Conservation (phyloP, 2,888 invertebrate genomes). For the Rhodophaea formosa region DNA sequence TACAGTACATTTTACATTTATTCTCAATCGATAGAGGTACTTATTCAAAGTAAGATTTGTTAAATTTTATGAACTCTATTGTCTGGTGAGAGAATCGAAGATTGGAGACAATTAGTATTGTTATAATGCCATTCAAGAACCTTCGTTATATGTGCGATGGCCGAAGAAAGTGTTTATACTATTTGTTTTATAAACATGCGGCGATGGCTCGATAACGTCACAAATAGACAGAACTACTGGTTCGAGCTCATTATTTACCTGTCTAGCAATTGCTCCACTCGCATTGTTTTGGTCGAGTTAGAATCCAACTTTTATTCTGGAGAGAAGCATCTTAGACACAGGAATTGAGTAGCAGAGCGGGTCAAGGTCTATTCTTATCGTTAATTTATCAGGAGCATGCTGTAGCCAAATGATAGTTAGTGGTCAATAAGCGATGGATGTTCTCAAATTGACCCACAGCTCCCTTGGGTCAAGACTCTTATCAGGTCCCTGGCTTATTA, state of each 20-base stretch:
- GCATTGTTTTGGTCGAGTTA: background rate
- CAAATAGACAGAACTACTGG: conserved; percentile 42
- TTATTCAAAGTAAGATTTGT: background rate
- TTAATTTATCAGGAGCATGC: conserved; percentile 71
- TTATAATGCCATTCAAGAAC: conserved; percentile 1
- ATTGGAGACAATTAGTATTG: background rate
- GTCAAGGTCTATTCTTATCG: conserved; percentile 53
- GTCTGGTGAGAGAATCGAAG: background rate
- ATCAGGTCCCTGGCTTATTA: conserved; percentile 59
- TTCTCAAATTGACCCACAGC: conserved; percentile 67
- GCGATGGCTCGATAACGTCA: conserved; percentile 48
- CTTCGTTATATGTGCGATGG: background rate
- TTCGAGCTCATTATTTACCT: conserved; percentile 35
- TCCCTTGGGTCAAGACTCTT: conserved; percentile 58
- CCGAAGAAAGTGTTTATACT: conserved; percentile 44
- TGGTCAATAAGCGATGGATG: conserved; percentile 62
- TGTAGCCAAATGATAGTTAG: conserved; percentile 53
- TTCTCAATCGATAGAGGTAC: background rate
- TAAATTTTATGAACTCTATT: background rate
- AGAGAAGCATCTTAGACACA: conserved; percentile 37
- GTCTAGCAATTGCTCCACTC: conserved; percentile 17
- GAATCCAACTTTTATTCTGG: background rate
- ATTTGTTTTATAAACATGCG: conserved; percentile 62
- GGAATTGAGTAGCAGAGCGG: conserved; percentile 44
- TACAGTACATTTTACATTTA: background rate